Evolutionary conservation across 2,888 invertebrate species (phyloP).

Genomic region (Phoronis australis): DNA sequence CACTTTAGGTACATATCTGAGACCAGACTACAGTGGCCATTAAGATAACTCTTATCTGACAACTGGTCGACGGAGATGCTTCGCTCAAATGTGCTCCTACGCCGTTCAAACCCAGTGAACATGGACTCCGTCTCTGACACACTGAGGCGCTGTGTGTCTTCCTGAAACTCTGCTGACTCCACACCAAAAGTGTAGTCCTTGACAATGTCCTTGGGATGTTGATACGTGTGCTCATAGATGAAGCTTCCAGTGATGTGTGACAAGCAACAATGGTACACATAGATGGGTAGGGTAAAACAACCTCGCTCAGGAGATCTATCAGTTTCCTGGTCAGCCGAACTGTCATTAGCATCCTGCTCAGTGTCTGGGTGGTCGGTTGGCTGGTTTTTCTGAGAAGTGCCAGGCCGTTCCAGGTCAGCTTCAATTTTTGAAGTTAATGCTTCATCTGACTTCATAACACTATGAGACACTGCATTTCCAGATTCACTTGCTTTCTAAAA

Average conservation of each 20-base stretch:
- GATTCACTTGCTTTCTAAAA: too few relatives aligned
- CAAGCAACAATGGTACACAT: conserved; percentile 66
- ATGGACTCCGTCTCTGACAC: too few relatives aligned
- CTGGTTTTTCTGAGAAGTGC: not conserved
- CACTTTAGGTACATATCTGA: conserved; percentile 61
- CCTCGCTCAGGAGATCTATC: too few relatives aligned
- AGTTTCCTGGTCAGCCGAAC: not conserved
- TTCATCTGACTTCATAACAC: too few relatives aligned
- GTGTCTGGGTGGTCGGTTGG: not conserved
- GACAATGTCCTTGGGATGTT: conserved; percentile 32
- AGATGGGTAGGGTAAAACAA: conserved; percentile 57
- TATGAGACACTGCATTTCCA: too few relatives aligned
- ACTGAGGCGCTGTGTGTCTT: too few relatives aligned
- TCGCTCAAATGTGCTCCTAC: too few relatives aligned
- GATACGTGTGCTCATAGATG: conserved; percentile 33
- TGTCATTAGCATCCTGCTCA: not conserved
- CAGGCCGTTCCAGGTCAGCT: not conserved
- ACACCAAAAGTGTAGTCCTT: conserved; percentile 45
- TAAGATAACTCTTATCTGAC: conserved; percentile 52
- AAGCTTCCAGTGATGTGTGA: conserved; percentile 56
- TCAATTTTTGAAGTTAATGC: too few relatives aligned
- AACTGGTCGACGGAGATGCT: too few relatives aligned
- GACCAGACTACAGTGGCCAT: conserved; percentile 61
- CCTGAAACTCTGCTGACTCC: too few relatives aligned
- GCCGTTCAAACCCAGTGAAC: too few relatives aligned